Base-by-base conservation (phyloP, 2,888 invertebrate genomes). In the Hyposoter didymator region DNA sequence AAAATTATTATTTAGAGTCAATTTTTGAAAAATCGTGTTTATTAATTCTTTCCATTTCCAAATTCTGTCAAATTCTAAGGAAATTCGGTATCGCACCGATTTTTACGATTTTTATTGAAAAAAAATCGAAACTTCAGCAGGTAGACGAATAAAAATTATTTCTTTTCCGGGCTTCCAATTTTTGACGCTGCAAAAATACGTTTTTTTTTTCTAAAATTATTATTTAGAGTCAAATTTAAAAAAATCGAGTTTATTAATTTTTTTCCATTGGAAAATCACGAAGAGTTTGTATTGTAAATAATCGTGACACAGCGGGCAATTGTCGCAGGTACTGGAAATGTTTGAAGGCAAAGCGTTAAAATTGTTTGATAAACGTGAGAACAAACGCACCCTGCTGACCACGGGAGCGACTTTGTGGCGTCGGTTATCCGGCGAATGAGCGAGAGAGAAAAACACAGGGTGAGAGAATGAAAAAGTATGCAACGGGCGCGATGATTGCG, bases 391-490 rank as follows among this genome's bases (percentile, higher is more conserved):
- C n/a, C 12, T 80, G 75, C 72, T 79, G 73, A 85, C 66, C 74
- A 72, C 78, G 55, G 78, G 79, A 75, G 49, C 66, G 78, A 85
- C 82, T 74, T 82, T 75, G 82, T 49, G 78, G 82, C 82, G 64
- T 85, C 73, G 78, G 82, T 85, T 85, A 78, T 79, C 78, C 85
- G 82, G 78, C 75, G 70, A 76, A 66, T 28, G 19, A 47, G 52
- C 49, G 22, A 39, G 72, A 32, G 64, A 66, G 49, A 28, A 49
- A 64, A 35, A 49, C 10, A 22, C 35, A 28, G 35, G 70, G 64
- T 66, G 66, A 76, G 66, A 67, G 49, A 66, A 32, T 87, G 90
- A 91, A 92, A 91, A 91, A 91, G 89, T 90, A 87, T 90, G 88
- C 84, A 59, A 59, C 88, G 85, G 67, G 84, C 76, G 73, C 79